phyloP scores from a whole-genome alignment of 2,113 vertebrate species.

The Platysternon megacephalum region DNA sequence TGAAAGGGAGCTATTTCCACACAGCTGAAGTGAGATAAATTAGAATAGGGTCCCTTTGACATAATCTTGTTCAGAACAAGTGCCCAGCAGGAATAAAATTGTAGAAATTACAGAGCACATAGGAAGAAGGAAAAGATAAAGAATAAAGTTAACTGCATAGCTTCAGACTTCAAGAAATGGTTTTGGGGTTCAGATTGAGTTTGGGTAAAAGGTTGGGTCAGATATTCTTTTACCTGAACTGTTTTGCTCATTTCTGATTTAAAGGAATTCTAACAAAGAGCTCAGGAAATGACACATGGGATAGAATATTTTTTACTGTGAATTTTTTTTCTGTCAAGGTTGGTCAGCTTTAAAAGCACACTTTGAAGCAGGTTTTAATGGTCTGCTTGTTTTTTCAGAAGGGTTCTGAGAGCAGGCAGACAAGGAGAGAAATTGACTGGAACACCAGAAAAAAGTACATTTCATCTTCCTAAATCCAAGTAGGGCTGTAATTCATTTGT shows the following conservation, averaged over 20 bases:
- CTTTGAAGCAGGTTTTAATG: background rate
- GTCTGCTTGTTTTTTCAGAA: background rate
- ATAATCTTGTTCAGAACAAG: background rate
- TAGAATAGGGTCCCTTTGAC: background rate
- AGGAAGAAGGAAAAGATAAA: background rate
- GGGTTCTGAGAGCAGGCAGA: rapidly evolving
- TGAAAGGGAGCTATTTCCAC: background rate
- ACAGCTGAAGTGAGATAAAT: background rate
- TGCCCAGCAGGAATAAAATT: background rate
- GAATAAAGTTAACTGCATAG: background rate
- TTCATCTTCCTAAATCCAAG: background rate
- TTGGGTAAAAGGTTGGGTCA: background rate
- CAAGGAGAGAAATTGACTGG: rapidly evolving
- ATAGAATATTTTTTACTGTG: background rate
- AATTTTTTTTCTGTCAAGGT: rapidly evolving
- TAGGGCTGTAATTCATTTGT: background rate
- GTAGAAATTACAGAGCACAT: background rate
- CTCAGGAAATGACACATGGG: background rate
- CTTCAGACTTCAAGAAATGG: background rate
- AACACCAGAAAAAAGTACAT: background rate
- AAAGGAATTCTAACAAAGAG: background rate
- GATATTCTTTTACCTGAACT: background rate
- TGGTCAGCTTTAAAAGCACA: background rate
- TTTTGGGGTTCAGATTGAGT: background rate
- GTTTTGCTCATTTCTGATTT: background rate